phyloP scores from a whole-genome alignment of 2,888 invertebrate species.

The Drosophila paranaensis region DNA sequence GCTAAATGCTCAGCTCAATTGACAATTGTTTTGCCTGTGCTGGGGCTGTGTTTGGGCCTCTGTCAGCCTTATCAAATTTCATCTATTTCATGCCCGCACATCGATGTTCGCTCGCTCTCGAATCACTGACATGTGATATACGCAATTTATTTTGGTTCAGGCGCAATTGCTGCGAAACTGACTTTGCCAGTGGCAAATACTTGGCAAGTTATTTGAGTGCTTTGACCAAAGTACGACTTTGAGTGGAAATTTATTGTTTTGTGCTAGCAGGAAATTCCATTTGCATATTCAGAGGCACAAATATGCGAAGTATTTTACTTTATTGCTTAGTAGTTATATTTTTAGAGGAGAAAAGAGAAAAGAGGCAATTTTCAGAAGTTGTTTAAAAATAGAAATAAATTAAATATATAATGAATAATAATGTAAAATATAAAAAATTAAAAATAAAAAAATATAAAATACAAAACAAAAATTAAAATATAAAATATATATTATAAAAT shows the following conservation, averaged over 20 bases:
- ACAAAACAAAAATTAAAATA: no score
- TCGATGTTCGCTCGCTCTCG: neutral
- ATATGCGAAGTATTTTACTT: neutral
- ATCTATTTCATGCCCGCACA: neutral
- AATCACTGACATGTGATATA: conserved; percentile 6
- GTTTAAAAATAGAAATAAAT: neutral
- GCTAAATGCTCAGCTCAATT: neutral
- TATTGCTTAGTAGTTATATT: neutral
- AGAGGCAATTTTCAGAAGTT: no score
- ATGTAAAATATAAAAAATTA: neutral
- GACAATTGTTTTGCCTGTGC: neutral
- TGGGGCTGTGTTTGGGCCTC: neutral
- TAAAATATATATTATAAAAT: no score
- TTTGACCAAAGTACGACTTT: conserved; percentile 8
- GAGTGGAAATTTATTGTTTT: conserved; percentile 6
- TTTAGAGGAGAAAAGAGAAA: neutral
- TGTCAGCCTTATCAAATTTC: conserved; percentile 3
- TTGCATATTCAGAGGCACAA: neutral
- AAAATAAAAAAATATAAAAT: no score
- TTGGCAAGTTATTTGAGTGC: conserved; percentile 23
- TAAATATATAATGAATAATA: no score
- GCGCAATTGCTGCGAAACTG: conserved; percentile 4
- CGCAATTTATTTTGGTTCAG: neutral
- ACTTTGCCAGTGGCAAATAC: conserved; percentile 19
- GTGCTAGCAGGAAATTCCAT: neutral